Evolutionary conservation across 2,113 vertebrate genomes (phyloP).

Genomic region (Chaetorhynchus papuensis): DNA sequence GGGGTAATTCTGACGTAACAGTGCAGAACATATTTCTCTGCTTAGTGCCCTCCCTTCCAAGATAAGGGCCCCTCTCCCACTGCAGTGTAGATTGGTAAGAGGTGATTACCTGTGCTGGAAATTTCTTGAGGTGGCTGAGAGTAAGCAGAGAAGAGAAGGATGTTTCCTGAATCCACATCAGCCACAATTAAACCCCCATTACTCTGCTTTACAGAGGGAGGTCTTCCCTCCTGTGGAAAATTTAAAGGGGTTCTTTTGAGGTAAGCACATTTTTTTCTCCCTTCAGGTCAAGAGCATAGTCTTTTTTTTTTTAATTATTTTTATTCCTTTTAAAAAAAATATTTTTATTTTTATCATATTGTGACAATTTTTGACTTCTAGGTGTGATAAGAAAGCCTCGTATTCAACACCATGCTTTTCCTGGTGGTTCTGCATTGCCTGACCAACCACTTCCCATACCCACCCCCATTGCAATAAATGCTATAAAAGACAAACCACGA

Average conservation of each 20-base stretch:
- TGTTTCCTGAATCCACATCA: not conserved
- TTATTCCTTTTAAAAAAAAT: not conserved
- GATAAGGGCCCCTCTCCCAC: not conserved
- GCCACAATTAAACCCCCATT: not conserved
- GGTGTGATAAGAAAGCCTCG: rapidly evolving
- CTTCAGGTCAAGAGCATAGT: not conserved
- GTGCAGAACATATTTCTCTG: not conserved
- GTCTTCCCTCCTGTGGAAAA: not conserved
- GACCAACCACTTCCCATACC: not conserved
- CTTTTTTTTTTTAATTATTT: not conserved
- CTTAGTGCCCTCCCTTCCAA: not conserved
- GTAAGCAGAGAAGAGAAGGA: not conserved
- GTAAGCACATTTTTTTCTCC: not conserved
- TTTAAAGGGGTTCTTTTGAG: not conserved
- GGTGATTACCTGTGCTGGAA: not conserved
- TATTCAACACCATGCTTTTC: not conserved
- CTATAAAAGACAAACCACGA: not conserved
- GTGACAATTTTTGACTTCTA: not conserved
- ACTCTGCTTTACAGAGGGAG: not conserved
- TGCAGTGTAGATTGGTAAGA: not conserved
- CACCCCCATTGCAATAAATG: not conserved
- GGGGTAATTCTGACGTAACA: not conserved
- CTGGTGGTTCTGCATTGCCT: not conserved
- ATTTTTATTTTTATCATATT: not conserved
- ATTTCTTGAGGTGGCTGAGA: not conserved